These are phyloP conservation scores for Paedocypris sp. DNA, from an alignment of 2,113 vertebrate genomes.

Conservation along the genomic window DNA sequence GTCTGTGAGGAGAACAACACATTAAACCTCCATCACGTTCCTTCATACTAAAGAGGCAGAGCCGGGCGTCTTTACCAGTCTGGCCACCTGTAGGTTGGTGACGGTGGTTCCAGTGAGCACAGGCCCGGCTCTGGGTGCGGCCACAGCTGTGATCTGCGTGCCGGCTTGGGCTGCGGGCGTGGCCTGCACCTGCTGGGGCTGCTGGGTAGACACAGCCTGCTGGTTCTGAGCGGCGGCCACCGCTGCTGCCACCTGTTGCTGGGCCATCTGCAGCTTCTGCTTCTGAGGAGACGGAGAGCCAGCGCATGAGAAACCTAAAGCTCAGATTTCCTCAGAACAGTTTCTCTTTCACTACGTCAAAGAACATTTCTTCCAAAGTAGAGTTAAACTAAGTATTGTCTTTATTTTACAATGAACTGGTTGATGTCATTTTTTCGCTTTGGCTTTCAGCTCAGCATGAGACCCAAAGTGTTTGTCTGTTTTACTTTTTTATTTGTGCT, in stretches of 20 bases:
- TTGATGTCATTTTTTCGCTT: too few relatives aligned
- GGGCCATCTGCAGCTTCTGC: constrained; percentile 54
- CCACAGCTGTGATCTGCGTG: constrained; percentile 77
- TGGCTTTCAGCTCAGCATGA: too few relatives aligned
- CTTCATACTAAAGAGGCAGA: too few relatives aligned
- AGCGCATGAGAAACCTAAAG: too few relatives aligned
- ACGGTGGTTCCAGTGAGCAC: constrained; percentile 75
- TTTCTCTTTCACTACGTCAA: too few relatives aligned
- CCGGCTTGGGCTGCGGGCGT: constrained; percentile 66
- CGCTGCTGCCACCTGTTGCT: constrained; percentile 53
- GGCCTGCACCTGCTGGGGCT: constrained; percentile 64
- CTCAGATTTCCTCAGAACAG: too few relatives aligned
- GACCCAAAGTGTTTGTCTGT: too few relatives aligned
- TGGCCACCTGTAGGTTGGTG: constrained; percentile 78
- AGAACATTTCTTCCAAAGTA: too few relatives aligned
- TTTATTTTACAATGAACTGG: too few relatives aligned
- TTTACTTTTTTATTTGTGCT: too few relatives aligned
- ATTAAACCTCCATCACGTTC: too few relatives aligned
- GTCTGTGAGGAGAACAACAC: constrained; percentile 42
- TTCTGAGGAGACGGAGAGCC: constrained; percentile 58
- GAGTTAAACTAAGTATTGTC: too few relatives aligned
- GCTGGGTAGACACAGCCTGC: constrained; percentile 61
- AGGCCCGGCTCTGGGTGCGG: constrained; percentile 69
- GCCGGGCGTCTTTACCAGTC: constrained; percentile 70
- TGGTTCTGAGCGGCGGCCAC: constrained; percentile 70